These are phyloP conservation scores for Agrotis puta DNA, from an alignment of 2,888 invertebrate species.

Conservation along the genomic window DNA sequence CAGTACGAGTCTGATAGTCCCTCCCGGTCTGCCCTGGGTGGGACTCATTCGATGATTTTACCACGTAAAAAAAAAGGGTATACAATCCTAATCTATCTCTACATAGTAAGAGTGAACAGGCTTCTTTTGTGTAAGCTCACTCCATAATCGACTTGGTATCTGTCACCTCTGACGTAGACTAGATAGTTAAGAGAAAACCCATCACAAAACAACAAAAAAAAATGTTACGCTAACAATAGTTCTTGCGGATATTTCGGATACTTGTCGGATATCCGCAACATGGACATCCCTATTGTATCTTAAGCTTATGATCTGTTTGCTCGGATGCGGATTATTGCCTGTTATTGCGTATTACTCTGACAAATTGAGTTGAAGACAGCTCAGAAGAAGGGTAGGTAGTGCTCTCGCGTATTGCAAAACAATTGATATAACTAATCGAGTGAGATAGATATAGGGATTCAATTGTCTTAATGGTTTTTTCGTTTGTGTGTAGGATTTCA, in stretches of 20 bases:
- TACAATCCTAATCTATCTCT: too few relatives aligned
- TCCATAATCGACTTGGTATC: too few relatives aligned
- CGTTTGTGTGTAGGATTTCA: not conserved
- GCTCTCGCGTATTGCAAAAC: not conserved
- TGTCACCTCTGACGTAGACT: too few relatives aligned
- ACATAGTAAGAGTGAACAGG: too few relatives aligned
- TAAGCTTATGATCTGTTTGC: constrained; percentile 58
- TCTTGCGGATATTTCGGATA: not conserved
- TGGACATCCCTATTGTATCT: constrained; percentile 39
- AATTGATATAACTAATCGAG: not conserved
- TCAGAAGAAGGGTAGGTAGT: not conserved
- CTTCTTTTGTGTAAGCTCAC: too few relatives aligned
- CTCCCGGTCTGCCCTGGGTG: too few relatives aligned
- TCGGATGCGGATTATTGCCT: constrained; percentile 52
- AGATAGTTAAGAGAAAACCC: too few relatives aligned
- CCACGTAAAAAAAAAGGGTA: too few relatives aligned
- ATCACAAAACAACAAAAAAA: too few relatives aligned
- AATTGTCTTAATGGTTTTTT: not conserved
- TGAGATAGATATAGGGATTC: not conserved
- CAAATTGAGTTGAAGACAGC: constrained; percentile 49
- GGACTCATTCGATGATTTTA: too few relatives aligned
- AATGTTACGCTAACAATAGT: not conserved
- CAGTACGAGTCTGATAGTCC: too few relatives aligned
- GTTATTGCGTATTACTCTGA: constrained; percentile 55
- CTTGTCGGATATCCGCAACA: not conserved